Conservation (phyloP, 1,140 invertebrate genomes). For the Pachypeltis micranthus region DNA sequence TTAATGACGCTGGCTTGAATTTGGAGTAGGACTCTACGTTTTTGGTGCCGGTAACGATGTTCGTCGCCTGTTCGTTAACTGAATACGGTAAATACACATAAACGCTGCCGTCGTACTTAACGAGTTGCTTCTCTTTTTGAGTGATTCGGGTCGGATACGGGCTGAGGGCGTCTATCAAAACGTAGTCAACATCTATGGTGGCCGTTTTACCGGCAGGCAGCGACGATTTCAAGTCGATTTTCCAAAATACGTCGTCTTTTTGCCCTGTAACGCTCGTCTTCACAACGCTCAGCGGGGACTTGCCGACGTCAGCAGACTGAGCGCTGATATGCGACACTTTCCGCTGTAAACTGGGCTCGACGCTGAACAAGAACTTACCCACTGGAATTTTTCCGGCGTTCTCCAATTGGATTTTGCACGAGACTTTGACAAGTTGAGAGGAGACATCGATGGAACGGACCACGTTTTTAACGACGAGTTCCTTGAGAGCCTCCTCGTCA, state of each 20-base stretch:
- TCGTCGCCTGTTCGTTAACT: slow-evolving; percentile 67
- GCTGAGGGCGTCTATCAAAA: slow-evolving; percentile 59
- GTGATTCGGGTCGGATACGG: slow-evolving; percentile 78
- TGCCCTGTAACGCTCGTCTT: slow-evolving; percentile 40
- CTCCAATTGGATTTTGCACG: slow-evolving; percentile 64
- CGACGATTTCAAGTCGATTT: slow-evolving; percentile 48
- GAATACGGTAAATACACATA: slow-evolving; percentile 76
- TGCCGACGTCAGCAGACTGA: slow-evolving; percentile 43
- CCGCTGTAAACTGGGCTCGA: slow-evolving; percentile 48
- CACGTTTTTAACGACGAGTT: slow-evolving; percentile 53
- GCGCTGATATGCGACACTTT: slow-evolving; percentile 64
- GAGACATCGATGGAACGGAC: slow-evolving; percentile 76
- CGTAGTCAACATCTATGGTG: slow-evolving; percentile 55
- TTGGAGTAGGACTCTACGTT: slow-evolving; percentile 79
- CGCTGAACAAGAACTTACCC: slow-evolving; percentile 54
- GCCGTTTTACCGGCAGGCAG: slow-evolving; percentile 45
- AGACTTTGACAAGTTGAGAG: slow-evolving; percentile 77
- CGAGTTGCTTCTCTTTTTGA: slow-evolving; percentile 87
- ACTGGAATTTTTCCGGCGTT: slow-evolving; percentile 61
- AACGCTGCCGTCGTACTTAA: slow-evolving; percentile 71
- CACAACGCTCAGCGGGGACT: slow-evolving; percentile 47
- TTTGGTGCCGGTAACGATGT: slow-evolving; percentile 58
- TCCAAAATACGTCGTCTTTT: slow-evolving; percentile 35
- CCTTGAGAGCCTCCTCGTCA: not conserved
- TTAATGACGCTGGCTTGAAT: slow-evolving; percentile 66